Base-by-base conservation (phyloP, 2,113 vertebrate genomes). In the Apodemus sylvaticus region DNA sequence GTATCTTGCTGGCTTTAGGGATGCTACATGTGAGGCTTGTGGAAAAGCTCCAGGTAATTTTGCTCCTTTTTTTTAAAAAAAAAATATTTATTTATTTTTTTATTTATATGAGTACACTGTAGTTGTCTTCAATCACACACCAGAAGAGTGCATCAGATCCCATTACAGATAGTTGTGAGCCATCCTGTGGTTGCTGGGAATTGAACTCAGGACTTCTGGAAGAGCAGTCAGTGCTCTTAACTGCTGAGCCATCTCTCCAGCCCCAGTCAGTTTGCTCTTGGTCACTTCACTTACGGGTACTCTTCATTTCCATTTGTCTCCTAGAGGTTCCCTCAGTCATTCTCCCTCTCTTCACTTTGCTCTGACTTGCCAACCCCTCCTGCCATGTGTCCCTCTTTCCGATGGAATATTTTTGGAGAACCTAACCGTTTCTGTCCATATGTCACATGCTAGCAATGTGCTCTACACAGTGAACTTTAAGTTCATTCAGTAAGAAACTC, bases 261-360 rank as follows among this genome's bases (percentile, higher is more conserved):
- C n/a, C n/a, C n/a, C n/a, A n/a, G 64, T 71, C 68, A 5, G 8
- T 55, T 4, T 6, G 24, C 82, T 24, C 39, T 78, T 71, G n/a
- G 34, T 36, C 31, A 0, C 34, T 60, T 70, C 51, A 66, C 14
- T 68, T 78, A 42, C 39, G 22, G 22, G 31, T 4, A 9, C 39
- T 48, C 4, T 12, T 53, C 36, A 45, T 48, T 20, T 55, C 11
- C 12, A 17, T 45, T 58, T 70, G 16, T 60, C 39, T 48, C 34
- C 16, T 0, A 0, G 1, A 3, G 66, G 60, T 34, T 39, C 55
- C n/a, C 45, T n/a, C 13, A 29, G 1, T 13, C 29, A 0, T 16
- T 92, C 22, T 58, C 81, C 16, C 6, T 79, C 3, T 90, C 81
- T 89, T n/a, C 17, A 3, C 8, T 76, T 86, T 26, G 11, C 13